Conservation (phyloP, 30 jellyfish, hydroid and myxozoan genomes). For the Cassiopea andromeda region DNA sequence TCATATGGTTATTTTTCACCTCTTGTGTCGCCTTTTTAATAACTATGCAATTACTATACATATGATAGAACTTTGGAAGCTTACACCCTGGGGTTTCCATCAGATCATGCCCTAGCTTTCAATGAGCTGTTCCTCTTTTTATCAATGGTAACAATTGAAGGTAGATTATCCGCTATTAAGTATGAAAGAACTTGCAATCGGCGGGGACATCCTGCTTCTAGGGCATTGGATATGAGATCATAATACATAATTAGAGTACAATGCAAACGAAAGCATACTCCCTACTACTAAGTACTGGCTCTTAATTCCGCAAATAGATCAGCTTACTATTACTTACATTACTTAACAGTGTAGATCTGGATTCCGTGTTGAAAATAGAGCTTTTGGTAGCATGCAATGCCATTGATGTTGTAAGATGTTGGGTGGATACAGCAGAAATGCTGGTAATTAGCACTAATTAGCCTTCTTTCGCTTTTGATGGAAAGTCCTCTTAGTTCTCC, state of each 20-base stretch:
- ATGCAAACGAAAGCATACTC: constrained; percentile 17
- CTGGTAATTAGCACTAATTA: not conserved
- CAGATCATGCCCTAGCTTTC: constrained; percentile 9
- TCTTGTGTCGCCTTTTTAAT: too few relatives aligned
- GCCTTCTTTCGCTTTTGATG: not conserved
- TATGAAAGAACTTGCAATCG: constrained; percentile 18
- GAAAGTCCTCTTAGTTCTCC: not conserved
- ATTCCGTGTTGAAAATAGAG: not conserved
- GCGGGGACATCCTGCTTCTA: constrained; percentile 34
- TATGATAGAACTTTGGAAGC: constrained; percentile 3
- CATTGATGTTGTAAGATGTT: not conserved
- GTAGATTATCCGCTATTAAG: constrained; percentile 60
- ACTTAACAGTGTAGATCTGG: not conserved
- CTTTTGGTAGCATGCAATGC: not conserved
- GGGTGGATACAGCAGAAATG: not conserved
- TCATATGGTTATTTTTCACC: too few relatives aligned
- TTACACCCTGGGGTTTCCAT: not conserved
- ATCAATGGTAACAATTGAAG: constrained; percentile 20
- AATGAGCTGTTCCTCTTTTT: constrained; percentile 21
- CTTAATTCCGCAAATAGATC: constrained; percentile 25
- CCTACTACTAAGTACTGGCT: constrained; percentile 45
- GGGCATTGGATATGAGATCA: constrained; percentile 1
- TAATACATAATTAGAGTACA: constrained; percentile 9
- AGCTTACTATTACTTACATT: not conserved
- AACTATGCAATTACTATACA: not conserved